These are phyloP conservation scores for Rhincodon typus DNA, from an alignment of 2,797 vertebrate genomes.

Conservation along the genomic window DNA sequence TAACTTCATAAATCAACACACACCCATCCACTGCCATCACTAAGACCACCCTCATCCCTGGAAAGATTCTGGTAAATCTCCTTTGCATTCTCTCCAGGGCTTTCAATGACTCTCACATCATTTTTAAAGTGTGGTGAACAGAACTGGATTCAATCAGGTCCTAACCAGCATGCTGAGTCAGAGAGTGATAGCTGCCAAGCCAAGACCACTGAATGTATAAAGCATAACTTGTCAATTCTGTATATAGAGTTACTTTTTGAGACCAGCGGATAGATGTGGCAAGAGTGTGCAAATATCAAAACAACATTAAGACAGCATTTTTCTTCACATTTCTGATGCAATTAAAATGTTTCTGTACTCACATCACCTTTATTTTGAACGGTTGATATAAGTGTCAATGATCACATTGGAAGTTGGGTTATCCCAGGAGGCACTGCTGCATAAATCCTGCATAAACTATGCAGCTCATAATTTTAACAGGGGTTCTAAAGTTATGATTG, in stretches of 20 bases:
- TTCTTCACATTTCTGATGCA: too few relatives aligned
- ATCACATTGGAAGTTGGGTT: background rate
- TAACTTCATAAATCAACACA: too few relatives aligned
- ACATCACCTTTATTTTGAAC: too few relatives aligned
- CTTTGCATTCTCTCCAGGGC: too few relatives aligned
- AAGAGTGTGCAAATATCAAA: background rate
- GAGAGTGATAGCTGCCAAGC: too few relatives aligned
- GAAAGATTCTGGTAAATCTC: too few relatives aligned
- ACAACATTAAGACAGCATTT: background rate
- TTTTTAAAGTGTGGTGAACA: too few relatives aligned
- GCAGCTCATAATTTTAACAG: background rate
- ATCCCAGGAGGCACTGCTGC: background rate
- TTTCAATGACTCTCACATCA: too few relatives aligned
- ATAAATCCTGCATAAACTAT: background rate
- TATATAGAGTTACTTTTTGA: background rate
- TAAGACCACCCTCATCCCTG: too few relatives aligned
- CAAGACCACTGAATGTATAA: background rate
- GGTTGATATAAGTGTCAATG: background rate
- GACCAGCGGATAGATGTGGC: background rate
- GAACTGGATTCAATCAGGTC: too few relatives aligned
- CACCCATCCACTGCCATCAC: too few relatives aligned
- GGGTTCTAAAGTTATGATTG: background rate
- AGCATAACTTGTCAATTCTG: background rate
- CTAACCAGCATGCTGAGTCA: too few relatives aligned
- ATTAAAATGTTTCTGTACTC: background rate